Percentiles rank a stretch among this genome's conserved stretches.
Evolutionary conservation across 2,797 vertebrate species (phyloP).

Genomic region (Muscicapa striata): DNA sequence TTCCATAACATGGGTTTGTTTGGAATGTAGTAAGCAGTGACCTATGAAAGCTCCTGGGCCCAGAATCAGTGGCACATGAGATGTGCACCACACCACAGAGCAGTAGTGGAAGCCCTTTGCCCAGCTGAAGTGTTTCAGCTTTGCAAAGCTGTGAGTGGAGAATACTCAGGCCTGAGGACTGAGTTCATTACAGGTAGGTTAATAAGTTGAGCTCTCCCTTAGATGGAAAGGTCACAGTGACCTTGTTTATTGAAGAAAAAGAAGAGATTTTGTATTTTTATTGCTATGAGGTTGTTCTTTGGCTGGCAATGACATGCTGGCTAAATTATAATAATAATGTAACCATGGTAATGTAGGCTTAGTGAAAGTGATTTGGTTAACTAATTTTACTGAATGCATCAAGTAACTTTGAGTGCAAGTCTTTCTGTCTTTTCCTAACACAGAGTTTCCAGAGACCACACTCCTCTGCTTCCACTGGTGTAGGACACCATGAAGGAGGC

Average conservation of each 20-base stretch:
- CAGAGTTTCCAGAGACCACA: neutral
- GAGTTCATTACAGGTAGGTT: neutral
- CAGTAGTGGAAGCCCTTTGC: neutral
- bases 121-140: neutral
- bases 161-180: neutral
- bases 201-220: accelerated
- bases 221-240: neutral
- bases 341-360: neutral
- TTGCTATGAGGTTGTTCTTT: neutral
- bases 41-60: neutral
- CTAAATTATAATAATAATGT: neutral
- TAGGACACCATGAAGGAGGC: neutral
- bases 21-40: neutral
- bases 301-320: neutral
- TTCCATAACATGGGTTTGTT: neutral
- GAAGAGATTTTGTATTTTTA: neutral
- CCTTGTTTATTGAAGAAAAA: neutral
- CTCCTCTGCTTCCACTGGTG: neutral
- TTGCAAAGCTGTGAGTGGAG: neutral
- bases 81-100: neutral
- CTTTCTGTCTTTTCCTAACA: neutral
- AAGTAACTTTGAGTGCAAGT: neutral
- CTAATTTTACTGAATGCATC: neutral
- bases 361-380: neutral
- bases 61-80: neutral